These are phyloP conservation scores for Buceros bicornis DNA, from an alignment of 2,797 vertebrate genomes.

Conservation along the genomic window DNA sequence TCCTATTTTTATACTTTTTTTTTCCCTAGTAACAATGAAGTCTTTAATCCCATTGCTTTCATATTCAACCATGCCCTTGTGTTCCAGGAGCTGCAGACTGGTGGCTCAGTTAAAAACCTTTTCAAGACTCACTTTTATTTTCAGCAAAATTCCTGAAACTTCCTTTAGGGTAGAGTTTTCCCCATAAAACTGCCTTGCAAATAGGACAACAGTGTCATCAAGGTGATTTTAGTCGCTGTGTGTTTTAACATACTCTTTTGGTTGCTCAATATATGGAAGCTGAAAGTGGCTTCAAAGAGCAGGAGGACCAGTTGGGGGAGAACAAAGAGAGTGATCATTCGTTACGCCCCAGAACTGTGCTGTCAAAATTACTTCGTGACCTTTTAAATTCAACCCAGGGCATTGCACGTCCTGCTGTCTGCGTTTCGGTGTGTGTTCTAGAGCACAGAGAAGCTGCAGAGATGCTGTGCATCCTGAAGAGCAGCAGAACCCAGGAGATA, in stretches of 20 bases:
- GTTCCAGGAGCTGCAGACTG: neutral
- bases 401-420: neutral
- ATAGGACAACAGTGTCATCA: neutral
- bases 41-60: neutral
- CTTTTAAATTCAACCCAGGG: neutral
- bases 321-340: neutral
- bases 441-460: neutral
- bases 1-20: neutral
- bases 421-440: accelerated
- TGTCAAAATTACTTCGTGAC: neutral
- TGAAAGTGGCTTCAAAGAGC: neutral
- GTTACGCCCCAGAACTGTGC: neutral
- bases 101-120: neutral
- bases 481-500: neutral
- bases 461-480: neutral
- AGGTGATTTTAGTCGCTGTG: neutral
- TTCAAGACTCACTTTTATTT: neutral
- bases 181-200: neutral
- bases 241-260: neutral
- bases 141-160: neutral
- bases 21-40: neutral
- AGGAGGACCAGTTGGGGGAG: neutral
- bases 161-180: neutral
- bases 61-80: neutral
- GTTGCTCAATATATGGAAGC: neutral